phyloP scores from a whole-genome alignment of 2,797 vertebrate genomes.

The Enteromius treurensis region DNA sequence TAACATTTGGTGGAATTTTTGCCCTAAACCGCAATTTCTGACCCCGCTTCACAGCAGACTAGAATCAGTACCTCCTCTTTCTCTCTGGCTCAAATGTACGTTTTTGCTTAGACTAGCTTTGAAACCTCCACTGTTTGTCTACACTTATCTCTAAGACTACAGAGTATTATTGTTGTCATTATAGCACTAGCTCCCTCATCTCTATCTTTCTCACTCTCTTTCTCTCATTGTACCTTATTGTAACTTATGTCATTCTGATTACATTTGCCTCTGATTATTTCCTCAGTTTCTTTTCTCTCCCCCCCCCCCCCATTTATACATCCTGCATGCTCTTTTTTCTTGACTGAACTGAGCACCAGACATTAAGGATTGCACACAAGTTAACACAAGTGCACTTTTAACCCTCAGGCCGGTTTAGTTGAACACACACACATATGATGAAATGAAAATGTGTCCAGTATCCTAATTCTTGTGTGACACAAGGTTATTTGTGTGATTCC shows the following conservation, averaged over 20 bases:
- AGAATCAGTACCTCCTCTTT: background rate
- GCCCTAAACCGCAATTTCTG: background rate
- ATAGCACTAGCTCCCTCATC: background rate
- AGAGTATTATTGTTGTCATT: slow-evolving; percentile 6
- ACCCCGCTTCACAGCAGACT: background rate
- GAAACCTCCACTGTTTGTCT: background rate
- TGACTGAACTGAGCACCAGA: slow-evolving; percentile 27
- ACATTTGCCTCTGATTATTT: background rate
- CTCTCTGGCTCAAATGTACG: slow-evolving; percentile 3
- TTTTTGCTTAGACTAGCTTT: slow-evolving; percentile 12
- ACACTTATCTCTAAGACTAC: background rate
- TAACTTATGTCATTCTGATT: slow-evolving; percentile 3
- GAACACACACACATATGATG: slow-evolving; percentile 12
- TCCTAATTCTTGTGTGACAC: slow-evolving; percentile 32
- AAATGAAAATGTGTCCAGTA: slow-evolving; percentile 8
- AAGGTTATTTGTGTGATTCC: slow-evolving; percentile 39
- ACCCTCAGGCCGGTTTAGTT: slow-evolving; percentile 5
- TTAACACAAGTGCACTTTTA: background rate
- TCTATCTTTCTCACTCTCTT: slow-evolving; percentile 31
- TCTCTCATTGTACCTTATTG: slow-evolving; percentile 12
- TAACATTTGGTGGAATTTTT: background rate
- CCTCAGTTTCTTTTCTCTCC: background rate
- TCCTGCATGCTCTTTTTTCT: slow-evolving; percentile 1
- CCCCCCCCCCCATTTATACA: background rate
- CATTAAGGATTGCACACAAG: background rate